phyloP scores from a whole-genome alignment of 2,113 vertebrate species.

The Nicator chloris region DNA sequence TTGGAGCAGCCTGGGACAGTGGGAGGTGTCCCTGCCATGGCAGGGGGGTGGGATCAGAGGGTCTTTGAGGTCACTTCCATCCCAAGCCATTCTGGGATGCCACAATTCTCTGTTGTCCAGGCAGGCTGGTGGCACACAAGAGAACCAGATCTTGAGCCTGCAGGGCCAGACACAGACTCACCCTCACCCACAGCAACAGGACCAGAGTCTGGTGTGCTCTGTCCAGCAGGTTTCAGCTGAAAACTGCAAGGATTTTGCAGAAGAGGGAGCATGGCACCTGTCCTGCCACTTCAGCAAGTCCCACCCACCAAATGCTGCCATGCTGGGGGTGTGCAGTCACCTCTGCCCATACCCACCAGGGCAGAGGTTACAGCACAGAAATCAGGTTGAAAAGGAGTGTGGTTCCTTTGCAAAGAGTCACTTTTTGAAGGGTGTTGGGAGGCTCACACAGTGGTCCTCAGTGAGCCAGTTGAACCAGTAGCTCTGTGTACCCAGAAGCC shows the following conservation, averaged over 20 bases:
- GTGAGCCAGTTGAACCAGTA: fast-evolving
- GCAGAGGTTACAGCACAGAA: background rate
- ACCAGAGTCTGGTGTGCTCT: background rate
- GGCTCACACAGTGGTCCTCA: background rate
- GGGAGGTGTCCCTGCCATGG: background rate
- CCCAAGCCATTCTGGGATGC: background rate
- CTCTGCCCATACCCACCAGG: background rate
- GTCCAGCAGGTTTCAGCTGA: background rate
- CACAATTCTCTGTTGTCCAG: background rate
- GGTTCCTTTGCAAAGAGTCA: background rate
- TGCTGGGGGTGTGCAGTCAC: background rate
- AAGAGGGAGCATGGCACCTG: fast-evolving
- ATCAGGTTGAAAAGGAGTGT: background rate
- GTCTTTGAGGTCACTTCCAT: background rate
- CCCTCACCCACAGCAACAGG: background rate
- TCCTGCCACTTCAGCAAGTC: background rate
- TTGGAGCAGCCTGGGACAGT: fast-evolving
- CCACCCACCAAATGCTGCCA: background rate
- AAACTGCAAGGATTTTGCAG: background rate
- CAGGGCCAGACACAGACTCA: background rate
- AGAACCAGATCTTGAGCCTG: background rate
- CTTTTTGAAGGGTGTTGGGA: background rate
- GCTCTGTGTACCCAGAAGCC: background rate
- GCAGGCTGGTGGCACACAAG: background rate
- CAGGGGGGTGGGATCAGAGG: background rate